Conservation (phyloP, 2,797 vertebrate genomes). For the Chaunax sp. region DNA sequence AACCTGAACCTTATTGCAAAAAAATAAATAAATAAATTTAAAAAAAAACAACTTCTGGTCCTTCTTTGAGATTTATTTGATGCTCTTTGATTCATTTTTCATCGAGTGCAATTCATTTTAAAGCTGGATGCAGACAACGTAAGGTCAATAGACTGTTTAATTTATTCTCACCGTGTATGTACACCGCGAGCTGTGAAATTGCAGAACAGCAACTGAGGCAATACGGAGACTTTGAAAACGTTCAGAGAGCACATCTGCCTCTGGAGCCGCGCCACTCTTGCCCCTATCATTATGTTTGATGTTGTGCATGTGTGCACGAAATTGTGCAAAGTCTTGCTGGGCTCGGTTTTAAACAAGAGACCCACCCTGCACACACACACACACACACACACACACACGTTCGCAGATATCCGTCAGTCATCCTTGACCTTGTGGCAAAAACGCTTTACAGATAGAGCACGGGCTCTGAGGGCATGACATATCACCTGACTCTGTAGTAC, state of each 20-base stretch:
- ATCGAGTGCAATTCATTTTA: conserved; percentile 53
- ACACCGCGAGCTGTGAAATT: conserved; percentile 78
- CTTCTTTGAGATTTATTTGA: conserved; percentile 20
- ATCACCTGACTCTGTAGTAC: conserved; percentile 42
- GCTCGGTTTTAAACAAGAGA: not conserved
- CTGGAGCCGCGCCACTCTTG: conserved; percentile 13
- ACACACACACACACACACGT: not conserved
- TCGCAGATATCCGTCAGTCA: conserved; percentile 33
- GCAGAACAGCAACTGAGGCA: conserved; percentile 61
- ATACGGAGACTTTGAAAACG: conserved; percentile 54
- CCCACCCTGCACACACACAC: too few relatives aligned
- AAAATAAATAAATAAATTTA: too few relatives aligned
- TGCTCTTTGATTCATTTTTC: conserved; percentile 50
- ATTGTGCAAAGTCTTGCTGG: conserved; percentile 15
- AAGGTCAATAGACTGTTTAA: conserved; percentile 67
- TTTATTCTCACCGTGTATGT: conserved; percentile 61
- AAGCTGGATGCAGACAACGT: conserved; percentile 59
- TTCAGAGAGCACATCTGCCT: conserved; percentile 53
- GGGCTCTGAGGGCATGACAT: conserved; percentile 38
- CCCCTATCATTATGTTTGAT: conserved; percentile 39
- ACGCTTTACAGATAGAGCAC: conserved; percentile 43
- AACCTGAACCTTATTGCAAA: too few relatives aligned
- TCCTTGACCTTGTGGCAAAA: conserved; percentile 61
- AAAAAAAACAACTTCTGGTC: too few relatives aligned
- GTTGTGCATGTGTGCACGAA: conserved; percentile 16